Base-by-base conservation (phyloP, 2,113 vertebrate genomes). In the Lepisosteus osseus region DNA sequence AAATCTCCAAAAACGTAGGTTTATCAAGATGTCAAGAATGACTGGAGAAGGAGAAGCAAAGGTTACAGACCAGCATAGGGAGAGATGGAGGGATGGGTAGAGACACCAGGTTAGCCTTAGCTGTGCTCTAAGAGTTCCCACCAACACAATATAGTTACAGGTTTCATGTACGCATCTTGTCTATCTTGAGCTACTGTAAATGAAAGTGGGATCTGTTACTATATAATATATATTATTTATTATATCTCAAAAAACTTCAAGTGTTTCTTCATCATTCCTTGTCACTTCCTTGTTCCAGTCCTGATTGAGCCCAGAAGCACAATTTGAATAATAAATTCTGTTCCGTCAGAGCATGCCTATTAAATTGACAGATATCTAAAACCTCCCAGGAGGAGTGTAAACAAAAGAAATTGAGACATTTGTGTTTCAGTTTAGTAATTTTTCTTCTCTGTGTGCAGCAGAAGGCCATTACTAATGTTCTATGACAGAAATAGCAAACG, bases 401-500 rank as follows among this genome's bases (percentile, higher is more conserved):
- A 42, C 44, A 43, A 42, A 41, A 55, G 29, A 56, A 72, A 55
- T 62, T 44, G 47, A 41, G 29, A 54, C 29, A 41, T 65, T 51
- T 40, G 14, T 44, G 54, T 17, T 84, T 63, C 44, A 8, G 74
- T 84, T 88, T 84, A 47, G 51, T 3, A 54, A 69, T 61, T 43
- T 73, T 45, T 79, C 73, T 71, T 72, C 82, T 78, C 83, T 82
- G 83, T 80, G 74, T 82, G 85, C 82, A 90, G 85, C 85, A 88
- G 83, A 83, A 86, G 83, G 86, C 73, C 67, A 78, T 84, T 81
- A 88, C 88, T 89, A 86, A 89, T 89, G 88, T 78, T 87, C 68
- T 77, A 70, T 51, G 71, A 76, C 81, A 78, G 80, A 81, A 80
- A 72, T 80, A 70, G 76, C 79, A 80, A 71, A 73, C 80, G 86